These are phyloP conservation scores for Dryococelus australis DNA, from an alignment of 2,888 invertebrate genomes.

Conservation along the genomic window DNA sequence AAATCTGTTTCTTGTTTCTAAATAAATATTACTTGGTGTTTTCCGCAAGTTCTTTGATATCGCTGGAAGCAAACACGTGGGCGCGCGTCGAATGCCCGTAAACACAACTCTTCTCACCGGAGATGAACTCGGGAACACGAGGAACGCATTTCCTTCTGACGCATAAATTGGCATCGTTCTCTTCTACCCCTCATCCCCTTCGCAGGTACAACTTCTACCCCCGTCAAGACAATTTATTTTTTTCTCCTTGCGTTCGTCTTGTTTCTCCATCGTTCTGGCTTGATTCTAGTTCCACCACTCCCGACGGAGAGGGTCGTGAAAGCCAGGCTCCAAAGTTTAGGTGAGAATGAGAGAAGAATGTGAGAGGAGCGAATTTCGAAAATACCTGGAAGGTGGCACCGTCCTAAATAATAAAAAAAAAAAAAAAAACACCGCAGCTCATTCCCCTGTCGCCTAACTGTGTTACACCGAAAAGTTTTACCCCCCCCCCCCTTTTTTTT, in stretches of 20 bases:
- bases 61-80: too few relatives aligned
- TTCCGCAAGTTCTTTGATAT: too few relatives aligned
- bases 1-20: too few relatives aligned
- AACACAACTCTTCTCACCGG: background rate
- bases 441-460: background rate
- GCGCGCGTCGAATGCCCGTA: background rate
- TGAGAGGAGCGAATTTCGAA: background rate
- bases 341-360: too few relatives aligned
- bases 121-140: background rate
- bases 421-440: background rate
- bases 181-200: background rate
- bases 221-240: background rate
- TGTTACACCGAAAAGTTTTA: background rate
- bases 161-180: background rate
- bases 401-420: background rate
- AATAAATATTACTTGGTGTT: too few relatives aligned
- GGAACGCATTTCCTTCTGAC: background rate
- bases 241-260: background rate
- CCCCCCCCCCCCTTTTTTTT: background rate
- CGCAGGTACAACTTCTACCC: background rate
- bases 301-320: too few relatives aligned
- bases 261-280: too few relatives aligned
- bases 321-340: too few relatives aligned
- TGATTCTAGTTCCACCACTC: too few relatives aligned
- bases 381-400: background rate